These are phyloP conservation scores for Eremobia ochroleuca DNA, from an alignment of 2,888 invertebrate species.

Conservation along the genomic window DNA sequence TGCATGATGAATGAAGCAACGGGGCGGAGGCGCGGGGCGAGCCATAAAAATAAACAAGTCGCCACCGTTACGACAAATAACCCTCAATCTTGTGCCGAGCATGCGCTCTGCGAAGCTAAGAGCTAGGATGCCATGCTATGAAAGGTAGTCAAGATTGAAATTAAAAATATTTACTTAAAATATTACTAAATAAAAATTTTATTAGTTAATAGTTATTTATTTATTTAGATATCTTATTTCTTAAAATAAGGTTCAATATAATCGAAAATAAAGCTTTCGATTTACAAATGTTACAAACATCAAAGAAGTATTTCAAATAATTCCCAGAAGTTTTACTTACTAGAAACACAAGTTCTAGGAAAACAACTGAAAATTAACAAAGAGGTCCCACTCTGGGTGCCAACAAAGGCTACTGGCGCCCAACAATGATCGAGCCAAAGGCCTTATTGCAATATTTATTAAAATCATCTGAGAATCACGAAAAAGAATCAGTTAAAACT, in stretches of 20 bases:
- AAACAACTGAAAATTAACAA: neutral
- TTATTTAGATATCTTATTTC: neutral
- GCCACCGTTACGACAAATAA: conserved; percentile 69
- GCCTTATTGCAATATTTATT: conserved; percentile 4
- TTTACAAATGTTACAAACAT: neutral
- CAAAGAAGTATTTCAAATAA: neutral
- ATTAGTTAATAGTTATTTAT: too few species aligned
- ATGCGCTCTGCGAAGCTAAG: conserved; percentile 61
- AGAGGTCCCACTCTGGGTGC: conserved; percentile 10
- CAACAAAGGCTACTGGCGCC: conserved; percentile 18
- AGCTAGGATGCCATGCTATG: conserved; percentile 14
- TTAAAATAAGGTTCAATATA: neutral
- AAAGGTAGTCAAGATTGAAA: conserved; percentile 9
- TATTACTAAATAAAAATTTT: too few species aligned
- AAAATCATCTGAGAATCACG: conserved; percentile 10
- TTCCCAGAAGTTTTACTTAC: neutral
- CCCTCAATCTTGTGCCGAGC: conserved; percentile 61
- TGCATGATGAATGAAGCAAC: conserved; percentile 64
- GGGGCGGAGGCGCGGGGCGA: conserved; percentile 35
- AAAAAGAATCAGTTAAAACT: neutral
- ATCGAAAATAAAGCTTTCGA: neutral
- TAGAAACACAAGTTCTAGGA: neutral
- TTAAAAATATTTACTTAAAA: neutral
- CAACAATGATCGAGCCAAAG: neutral
- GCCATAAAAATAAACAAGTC: conserved; percentile 75